These are phyloP conservation scores for Hemichromis elongatus DNA, from an alignment of 2,113 vertebrate genomes.

Conservation along the genomic window DNA sequence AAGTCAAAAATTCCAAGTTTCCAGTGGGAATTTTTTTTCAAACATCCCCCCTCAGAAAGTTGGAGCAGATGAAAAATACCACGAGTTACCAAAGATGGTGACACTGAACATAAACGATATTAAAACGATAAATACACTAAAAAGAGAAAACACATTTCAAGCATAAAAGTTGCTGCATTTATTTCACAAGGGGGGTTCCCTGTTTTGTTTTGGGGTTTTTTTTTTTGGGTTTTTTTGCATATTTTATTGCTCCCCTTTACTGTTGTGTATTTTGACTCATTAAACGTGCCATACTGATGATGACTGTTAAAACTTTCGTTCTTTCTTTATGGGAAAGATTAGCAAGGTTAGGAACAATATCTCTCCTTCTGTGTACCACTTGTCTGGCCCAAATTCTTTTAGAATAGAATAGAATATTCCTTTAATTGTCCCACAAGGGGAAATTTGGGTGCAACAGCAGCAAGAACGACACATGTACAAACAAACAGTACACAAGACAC, in stretches of 20 bases:
- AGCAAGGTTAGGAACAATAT: too few species aligned
- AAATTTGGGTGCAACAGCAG: too few species aligned
- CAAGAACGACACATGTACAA: too few species aligned
- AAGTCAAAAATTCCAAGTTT: neutral
- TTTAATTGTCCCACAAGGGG: too few species aligned
- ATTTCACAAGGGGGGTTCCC: constrained; percentile 67
- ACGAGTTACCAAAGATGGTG: neutral
- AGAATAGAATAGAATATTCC: too few species aligned
- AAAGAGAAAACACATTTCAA: constrained; percentile 68
- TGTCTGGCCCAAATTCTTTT: too few species aligned
- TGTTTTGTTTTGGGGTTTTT: neutral
- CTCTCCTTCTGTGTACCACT: too few species aligned
- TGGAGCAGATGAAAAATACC: neutral
- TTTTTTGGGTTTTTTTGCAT: constrained; percentile 10
- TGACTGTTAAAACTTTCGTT: too few species aligned
- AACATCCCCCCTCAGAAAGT: neutral
- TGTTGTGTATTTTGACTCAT: neutral
- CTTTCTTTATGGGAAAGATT: too few species aligned
- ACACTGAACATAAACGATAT: neutral
- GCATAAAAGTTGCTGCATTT: constrained; percentile 72
- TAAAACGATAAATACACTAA: constrained; percentile 50
- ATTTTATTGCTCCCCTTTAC: constrained; percentile 45
- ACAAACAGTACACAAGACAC: too few species aligned
- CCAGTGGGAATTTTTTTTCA: neutral
- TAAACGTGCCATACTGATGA: neutral